Base-by-base conservation (phyloP, 2,888 invertebrate species). In the Ellobium chinense region DNA sequence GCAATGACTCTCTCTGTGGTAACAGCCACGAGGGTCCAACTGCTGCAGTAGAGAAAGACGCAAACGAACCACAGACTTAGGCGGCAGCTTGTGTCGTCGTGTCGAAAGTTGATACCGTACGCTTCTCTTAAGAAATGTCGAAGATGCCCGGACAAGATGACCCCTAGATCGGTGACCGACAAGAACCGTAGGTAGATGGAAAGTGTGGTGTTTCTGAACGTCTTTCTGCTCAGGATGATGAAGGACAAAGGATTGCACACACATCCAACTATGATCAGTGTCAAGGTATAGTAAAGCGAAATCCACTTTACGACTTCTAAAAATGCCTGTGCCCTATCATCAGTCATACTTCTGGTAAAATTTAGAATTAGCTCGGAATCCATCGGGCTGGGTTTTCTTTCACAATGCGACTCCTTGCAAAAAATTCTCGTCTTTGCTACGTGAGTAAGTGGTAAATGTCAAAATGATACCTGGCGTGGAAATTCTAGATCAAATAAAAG, bases 101-200 rank as follows among this genome's bases (percentile, higher is more conserved):
- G 14, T 39, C 62, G 21, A 0, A 9, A 29, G 1, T 37, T 36
- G 1, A 37, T 9, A 2, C 29, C 62, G n/a, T n/a, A 36, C 14
- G 60, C 29, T 34, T 14, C 7, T 62, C 27, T 29, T 14, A 62
- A 12, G 21, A 56, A 37, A 2, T 24, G 60, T 18, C 60, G 58
- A 24, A 29, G 37, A 29, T 46, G 37, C 4, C 62, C 73, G 21
- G 24, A 29, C 21, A 73, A 14, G 21, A 62, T 73, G 9, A 27
- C 62, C 5, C 73, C 73, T 0, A 73, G 39, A n/a, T 73, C 73
- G 27, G 37, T 73, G 7, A 73, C n/a, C 14, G 56, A 36, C 24
- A 72, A 58, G 39, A 73, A 73, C 24, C 29, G 60, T 3, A 73
- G 73, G n/a, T 73, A 31, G n/a, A 73, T 9, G 4, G 73, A 73